Percentiles rank a stretch among this genome's conserved stretches.
Conservation (phyloP, 2,888 invertebrate genomes). For the Drosophila pullipes region DNA sequence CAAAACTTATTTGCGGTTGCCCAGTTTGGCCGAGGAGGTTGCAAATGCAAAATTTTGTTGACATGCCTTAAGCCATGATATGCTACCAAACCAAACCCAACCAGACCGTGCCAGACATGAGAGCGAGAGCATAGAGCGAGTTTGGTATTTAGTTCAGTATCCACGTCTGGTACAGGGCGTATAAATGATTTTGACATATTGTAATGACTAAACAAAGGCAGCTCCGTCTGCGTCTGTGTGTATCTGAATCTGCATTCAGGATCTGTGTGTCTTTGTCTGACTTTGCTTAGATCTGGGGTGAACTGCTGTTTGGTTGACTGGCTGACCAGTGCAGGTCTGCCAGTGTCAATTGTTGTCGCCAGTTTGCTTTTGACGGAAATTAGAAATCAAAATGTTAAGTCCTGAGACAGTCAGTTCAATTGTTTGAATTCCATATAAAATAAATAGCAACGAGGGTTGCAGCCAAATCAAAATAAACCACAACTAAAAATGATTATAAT, state of each 20-base stretch:
- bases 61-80: slow-evolving; percentile 64
- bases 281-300: slow-evolving; percentile 25
- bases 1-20: slow-evolving; percentile 72
- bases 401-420: slow-evolving; percentile 29
- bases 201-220: slow-evolving; percentile 66
- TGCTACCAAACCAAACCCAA: slow-evolving; percentile 34
- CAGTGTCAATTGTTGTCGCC: slow-evolving; percentile 53
- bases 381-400: slow-evolving; percentile 61
- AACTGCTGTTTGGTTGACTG: slow-evolving; percentile 34
- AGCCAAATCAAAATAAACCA: background rate
- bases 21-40: slow-evolving; percentile 50
- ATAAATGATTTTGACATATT: slow-evolving; percentile 72
- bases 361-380: slow-evolving; percentile 56
- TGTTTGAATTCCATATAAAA: slow-evolving; percentile 9
- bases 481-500: no score
- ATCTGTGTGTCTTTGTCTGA: slow-evolving; percentile 13
- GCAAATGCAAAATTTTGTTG: slow-evolving; percentile 66
- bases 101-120: background rate
- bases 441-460: slow-evolving; percentile 9
- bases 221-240: slow-evolving; percentile 1
- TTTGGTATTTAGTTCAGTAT: slow-evolving; percentile 8
- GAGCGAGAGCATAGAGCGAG: slow-evolving; percentile 6
- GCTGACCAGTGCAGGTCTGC: slow-evolving; percentile 42
- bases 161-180: slow-evolving; percentile 26
- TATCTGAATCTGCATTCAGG: slow-evolving; percentile 6